Conservation (phyloP, 2,888 invertebrate genomes). For the Auanema freiburgensis region DNA sequence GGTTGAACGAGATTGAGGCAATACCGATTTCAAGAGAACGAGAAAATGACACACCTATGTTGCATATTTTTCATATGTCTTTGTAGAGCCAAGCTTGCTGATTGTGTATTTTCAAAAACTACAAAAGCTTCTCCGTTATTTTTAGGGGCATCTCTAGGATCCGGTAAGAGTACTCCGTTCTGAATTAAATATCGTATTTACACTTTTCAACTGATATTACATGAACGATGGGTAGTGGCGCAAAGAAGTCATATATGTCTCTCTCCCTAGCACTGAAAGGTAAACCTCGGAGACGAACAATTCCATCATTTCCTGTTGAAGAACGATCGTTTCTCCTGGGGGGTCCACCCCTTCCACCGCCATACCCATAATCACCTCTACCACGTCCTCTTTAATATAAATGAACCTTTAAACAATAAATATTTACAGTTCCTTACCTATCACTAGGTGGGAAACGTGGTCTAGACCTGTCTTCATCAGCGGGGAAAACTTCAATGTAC, state of each 20-base stretch:
- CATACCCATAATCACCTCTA: conserved; percentile 5
- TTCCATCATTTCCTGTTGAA: conserved; percentile 13
- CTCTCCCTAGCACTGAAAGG: conserved; percentile 29
- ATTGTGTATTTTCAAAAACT: conserved; percentile 30
- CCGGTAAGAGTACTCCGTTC: conserved; percentile 39
- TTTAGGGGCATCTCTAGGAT: conserved; percentile 22
- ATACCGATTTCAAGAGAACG: conserved; percentile 2
- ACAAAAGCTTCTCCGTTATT: conserved; percentile 33
- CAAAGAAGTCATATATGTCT: conserved; percentile 38
- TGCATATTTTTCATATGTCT: conserved; percentile 41
- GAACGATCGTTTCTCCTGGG: neutral
- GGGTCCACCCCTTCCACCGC: conserved; percentile 3
- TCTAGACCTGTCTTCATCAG: conserved; percentile 16
- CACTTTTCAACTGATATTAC: conserved; percentile 10
- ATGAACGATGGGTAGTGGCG: conserved; percentile 31
- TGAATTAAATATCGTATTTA: neutral
- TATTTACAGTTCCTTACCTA: conserved; percentile 8
- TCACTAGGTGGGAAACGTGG: neutral
- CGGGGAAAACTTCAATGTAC: conserved; percentile 37
- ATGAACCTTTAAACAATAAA: neutral
- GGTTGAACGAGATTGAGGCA: neutral
- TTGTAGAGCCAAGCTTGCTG: conserved; percentile 28
- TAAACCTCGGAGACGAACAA: conserved; percentile 37
- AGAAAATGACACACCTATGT: conserved; percentile 21
- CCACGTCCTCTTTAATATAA: neutral